phyloP scores from a whole-genome alignment of 2,113 vertebrate genomes.

The Fulica atra region DNA sequence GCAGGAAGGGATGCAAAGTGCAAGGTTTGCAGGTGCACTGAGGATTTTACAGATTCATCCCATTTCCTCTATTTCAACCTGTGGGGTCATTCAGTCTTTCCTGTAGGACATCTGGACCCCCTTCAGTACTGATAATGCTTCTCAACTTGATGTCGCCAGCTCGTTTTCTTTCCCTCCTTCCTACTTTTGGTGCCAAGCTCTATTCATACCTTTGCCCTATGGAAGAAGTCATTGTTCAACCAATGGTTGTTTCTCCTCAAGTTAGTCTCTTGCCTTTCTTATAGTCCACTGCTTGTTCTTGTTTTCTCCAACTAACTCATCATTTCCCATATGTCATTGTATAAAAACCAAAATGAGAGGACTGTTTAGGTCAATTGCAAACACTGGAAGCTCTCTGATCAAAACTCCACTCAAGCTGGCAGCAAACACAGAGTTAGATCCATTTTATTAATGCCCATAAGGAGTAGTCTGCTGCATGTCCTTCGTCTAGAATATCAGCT shows the following conservation, averaged over 20 bases:
- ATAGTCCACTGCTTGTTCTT: background rate
- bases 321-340: background rate
- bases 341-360: background rate
- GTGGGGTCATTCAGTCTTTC: background rate
- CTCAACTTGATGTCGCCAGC: background rate
- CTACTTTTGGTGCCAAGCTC: background rate
- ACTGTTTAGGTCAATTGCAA: background rate
- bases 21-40: background rate
- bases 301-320: background rate
- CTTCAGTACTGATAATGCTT: background rate
- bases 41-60: background rate
- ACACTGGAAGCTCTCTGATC: background rate
- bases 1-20: background rate
- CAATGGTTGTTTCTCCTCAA: background rate
- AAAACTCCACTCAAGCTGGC: background rate
- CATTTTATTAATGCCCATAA: background rate
- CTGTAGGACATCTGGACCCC: background rate
- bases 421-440: background rate
- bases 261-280: background rate
- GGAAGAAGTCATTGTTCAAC: background rate
- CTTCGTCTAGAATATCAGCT: background rate
- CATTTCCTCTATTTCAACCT: background rate
- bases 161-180: background rate
- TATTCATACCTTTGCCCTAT: background rate
- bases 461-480: background rate